Evolutionary conservation across 2,797 vertebrate genomes (phyloP).

Genomic region (Cossypha dichroa): DNA sequence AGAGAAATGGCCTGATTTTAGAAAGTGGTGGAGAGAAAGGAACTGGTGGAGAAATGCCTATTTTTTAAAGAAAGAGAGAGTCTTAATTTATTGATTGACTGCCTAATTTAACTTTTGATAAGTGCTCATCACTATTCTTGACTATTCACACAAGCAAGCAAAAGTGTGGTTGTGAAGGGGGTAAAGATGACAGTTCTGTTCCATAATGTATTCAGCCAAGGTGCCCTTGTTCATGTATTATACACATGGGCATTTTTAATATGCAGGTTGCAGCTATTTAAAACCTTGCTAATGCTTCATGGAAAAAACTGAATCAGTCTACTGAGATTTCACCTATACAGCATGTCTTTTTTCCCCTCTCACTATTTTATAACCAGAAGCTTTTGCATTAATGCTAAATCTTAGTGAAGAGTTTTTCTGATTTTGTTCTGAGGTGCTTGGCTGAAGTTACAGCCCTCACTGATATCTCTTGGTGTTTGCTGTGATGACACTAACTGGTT

Average conservation of each 20-base stretch:
- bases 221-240: constrained; percentile 64
- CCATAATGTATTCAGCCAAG: constrained; percentile 61
- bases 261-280: constrained; percentile 54
- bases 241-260: constrained; percentile 42
- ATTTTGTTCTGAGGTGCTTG: neutral
- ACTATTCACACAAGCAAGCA: constrained; percentile 39
- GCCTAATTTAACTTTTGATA: constrained; percentile 37
- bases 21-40: neutral
- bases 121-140: constrained; percentile 1
- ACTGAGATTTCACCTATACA: constrained; percentile 10
- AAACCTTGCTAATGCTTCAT: constrained; percentile 38
- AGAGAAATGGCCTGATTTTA: constrained; percentile 62
- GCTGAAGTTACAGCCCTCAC: neutral
- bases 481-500: neutral
- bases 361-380: neutral
- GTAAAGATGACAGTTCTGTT: constrained; percentile 44
- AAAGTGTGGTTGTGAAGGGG: constrained; percentile 19
- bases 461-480: neutral
- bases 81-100: neutral
- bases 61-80: neutral
- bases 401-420: neutral
- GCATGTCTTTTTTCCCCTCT: neutral
- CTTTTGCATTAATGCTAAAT: neutral
- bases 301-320: neutral
- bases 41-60: neutral